Evolutionary conservation across 2,797 vertebrate species (phyloP).

Genomic region (Alosa sapidissima): DNA sequence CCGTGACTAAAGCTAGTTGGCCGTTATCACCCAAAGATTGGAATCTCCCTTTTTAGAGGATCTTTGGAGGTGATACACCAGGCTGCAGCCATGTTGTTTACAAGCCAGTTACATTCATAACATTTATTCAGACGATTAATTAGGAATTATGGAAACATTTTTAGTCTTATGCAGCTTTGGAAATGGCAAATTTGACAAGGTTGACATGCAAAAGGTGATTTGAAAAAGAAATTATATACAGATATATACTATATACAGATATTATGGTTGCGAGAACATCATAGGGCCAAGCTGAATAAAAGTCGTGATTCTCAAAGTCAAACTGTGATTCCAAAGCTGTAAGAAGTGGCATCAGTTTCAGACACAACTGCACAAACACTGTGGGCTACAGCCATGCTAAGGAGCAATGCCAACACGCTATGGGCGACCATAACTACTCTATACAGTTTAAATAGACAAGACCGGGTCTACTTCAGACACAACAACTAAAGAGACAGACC

Average conservation of each 20-base stretch:
- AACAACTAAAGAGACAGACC: background rate
- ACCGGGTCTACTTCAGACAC: background rate
- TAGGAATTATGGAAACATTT: background rate
- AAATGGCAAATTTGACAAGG: background rate
- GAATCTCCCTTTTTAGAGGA: too few relatives aligned
- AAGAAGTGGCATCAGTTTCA: background rate
- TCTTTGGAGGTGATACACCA: constrained; percentile 27
- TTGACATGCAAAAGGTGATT: too few relatives aligned
- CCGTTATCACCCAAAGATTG: too few relatives aligned
- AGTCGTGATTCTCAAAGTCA: too few relatives aligned
- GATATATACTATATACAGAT: background rate
- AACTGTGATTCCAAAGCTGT: constrained; percentile 5
- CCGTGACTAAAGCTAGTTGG: too few relatives aligned
- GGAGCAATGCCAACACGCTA: background rate
- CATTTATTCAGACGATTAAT: background rate
- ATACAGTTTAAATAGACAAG: background rate
- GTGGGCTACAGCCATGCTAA: background rate
- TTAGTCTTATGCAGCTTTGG: background rate
- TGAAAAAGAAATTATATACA: background rate
- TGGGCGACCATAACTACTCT: background rate
- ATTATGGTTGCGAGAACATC: background rate
- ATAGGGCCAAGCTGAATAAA: background rate
- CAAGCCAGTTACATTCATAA: background rate
- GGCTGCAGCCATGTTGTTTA: constrained; percentile 58
- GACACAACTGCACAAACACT: background rate